A percentile compares a stretch with the other conserved stretches of the same genome.
phyloP scores from a whole-genome alignment of 2,113 vertebrate species.

The Erpornis zantholeuca region DNA sequence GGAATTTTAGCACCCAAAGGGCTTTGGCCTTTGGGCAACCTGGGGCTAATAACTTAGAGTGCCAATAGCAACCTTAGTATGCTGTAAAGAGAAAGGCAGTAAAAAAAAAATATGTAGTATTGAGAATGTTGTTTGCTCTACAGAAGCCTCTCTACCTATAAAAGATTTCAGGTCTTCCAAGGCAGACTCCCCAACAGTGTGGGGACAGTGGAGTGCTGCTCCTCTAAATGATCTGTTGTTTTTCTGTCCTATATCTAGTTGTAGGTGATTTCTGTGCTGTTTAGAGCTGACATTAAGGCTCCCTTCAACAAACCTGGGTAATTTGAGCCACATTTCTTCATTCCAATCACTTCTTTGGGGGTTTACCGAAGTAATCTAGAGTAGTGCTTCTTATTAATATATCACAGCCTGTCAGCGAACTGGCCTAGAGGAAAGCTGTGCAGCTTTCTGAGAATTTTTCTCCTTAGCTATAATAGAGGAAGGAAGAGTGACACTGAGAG shows the following conservation, averaged over 20 bases:
- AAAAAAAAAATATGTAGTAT: neutral
- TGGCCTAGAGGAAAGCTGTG: neutral
- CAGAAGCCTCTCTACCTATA: neutral
- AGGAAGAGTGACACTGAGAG: neutral
- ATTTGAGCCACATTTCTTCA: neutral
- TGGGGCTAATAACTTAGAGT: neutral
- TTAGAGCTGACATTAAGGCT: neutral
- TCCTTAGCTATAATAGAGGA: neutral
- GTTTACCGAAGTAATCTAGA: neutral
- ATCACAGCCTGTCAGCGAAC: neutral
- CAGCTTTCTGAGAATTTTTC: neutral
- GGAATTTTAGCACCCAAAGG: neutral
- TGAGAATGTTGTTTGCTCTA: neutral
- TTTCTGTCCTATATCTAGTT: neutral
- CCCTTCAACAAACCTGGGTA: neutral
- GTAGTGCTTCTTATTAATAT: neutral
- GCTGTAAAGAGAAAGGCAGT: neutral
- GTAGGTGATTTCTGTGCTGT: neutral
- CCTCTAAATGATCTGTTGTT: neutral
- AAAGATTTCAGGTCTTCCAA: neutral
- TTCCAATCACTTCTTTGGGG: neutral
- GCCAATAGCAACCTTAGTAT: neutral
- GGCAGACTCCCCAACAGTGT: neutral
- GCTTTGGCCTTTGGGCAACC: neutral
- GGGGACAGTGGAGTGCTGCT: neutral